These are phyloP conservation scores for Balearica regulorum DNA, from an alignment of 2,797 vertebrate species.

Conservation along the genomic window DNA sequence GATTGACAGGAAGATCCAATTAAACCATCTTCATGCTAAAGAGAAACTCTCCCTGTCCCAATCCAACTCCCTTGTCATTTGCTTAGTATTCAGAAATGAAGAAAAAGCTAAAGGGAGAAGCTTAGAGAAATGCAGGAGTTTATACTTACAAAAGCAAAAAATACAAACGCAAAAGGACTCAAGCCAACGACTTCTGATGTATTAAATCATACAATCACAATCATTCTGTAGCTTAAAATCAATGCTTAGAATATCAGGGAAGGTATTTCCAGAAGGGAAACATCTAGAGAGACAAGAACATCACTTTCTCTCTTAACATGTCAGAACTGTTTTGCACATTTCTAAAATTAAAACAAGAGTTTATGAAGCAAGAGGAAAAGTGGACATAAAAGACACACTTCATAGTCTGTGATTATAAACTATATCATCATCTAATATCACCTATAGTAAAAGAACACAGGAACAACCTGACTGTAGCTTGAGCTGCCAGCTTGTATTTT, in stretches of 20 bases:
- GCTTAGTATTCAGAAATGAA: not conserved
- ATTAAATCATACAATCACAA: not conserved
- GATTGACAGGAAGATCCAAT: not conserved
- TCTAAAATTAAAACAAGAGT: not conserved
- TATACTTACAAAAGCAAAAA: not conserved
- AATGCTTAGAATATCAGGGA: not conserved
- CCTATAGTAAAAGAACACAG: not conserved
- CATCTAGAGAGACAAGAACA: not conserved
- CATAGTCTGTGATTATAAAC: not conserved
- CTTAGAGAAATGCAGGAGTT: not conserved
- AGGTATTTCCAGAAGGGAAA: not conserved
- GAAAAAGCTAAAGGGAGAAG: not conserved
- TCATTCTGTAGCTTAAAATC: not conserved
- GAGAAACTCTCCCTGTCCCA: not conserved
- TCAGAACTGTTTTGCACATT: not conserved
- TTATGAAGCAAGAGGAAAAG: not conserved
- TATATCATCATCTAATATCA: not conserved
- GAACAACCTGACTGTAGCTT: not conserved
- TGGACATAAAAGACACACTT: not conserved
- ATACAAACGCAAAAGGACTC: not conserved
- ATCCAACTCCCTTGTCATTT: not conserved
- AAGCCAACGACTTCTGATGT: not conserved
- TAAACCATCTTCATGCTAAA: not conserved
- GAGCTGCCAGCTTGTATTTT: slow-evolving; percentile 2
- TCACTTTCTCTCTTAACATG: not conserved